Base-by-base conservation (phyloP, 2,888 invertebrate species). In the Thera britannica region DNA sequence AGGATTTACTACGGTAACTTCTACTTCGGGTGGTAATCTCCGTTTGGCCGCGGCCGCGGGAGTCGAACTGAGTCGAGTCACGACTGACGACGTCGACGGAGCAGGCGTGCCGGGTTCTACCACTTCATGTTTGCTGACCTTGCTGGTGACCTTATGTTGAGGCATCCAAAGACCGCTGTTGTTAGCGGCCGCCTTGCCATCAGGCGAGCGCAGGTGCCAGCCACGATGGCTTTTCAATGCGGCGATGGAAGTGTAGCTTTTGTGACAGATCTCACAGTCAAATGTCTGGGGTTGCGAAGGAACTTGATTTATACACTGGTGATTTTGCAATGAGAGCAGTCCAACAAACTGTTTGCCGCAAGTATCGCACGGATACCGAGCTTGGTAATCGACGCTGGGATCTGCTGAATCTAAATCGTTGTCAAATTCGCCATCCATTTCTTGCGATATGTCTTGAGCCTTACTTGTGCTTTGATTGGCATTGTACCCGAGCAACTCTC, bases 141-240 rank as follows among this genome's bases (percentile, higher is more conserved):
- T 94, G 72, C 85, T 93, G 7, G 94, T 93, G 23, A 93, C 94
- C 81, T 94, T 94, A 74, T 92, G 92, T 73, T 94, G 94, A 2
- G 94, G 94, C 94, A 94, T 94, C 94, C 94, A 94, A 2, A 94
- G 85, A 0, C 94, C 94, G 38, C 88, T 85, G 67, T 94, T 94
- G 70, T 93, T 94, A 5, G 94, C 94, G 23, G 94, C 94, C 48
- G 94, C 94, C 79, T 94, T 94, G 2, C 93, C 92, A 72, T 94
- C 92, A 2, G 94, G 95, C 0, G 95, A 94, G 35, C 96, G 94
- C 67, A 95, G 92, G 79, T 96, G 96, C 92, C 96, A 95, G 8
- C 96, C 96, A 58, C 95, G 91, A 82, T 96, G 96, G 73, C 95
- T 95, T 72, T 95, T 95, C 61, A 96, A 80, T 0, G 96, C 96